Conservation (phyloP, 2,113 vertebrate genomes). For the Chauna torquata region DNA sequence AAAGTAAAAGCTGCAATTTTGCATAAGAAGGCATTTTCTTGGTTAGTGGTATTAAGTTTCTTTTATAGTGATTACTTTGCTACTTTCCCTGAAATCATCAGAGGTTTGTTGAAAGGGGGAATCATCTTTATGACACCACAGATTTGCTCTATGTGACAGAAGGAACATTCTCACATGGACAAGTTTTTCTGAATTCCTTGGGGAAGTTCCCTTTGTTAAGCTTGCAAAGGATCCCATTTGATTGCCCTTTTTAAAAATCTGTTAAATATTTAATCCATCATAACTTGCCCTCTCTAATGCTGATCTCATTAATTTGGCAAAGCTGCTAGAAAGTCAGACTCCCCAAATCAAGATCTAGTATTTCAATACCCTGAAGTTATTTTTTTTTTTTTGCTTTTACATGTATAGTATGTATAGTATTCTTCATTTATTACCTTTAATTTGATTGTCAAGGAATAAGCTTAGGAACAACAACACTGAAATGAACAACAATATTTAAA, state of each 20-base stretch:
- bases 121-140: not conserved
- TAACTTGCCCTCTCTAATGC: not conserved
- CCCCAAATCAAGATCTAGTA: not conserved
- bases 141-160: not conserved
- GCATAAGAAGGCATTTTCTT: not conserved
- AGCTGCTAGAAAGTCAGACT: not conserved
- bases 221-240: not conserved
- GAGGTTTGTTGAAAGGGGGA: not conserved
- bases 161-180: not conserved
- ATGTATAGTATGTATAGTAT: not conserved
- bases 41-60: not conserved
- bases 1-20: not conserved
- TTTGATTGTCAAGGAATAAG: not conserved
- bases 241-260: not conserved
- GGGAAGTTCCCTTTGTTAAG: not conserved
- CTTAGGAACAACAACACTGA: not conserved
- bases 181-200: not conserved
- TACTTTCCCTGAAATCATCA: not conserved
- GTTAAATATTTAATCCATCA: not conserved
- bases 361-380: not conserved
- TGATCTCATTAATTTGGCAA: not conserved
- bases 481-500: not conserved
- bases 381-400: not conserved
- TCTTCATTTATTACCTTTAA: not conserved
- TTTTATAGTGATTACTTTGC: not conserved